Evolutionary conservation across 2,113 vertebrate genomes (phyloP), one percentile per base, ranked within the genome.

Genomic region (Sterrhoptilus dennistouni): DNA sequence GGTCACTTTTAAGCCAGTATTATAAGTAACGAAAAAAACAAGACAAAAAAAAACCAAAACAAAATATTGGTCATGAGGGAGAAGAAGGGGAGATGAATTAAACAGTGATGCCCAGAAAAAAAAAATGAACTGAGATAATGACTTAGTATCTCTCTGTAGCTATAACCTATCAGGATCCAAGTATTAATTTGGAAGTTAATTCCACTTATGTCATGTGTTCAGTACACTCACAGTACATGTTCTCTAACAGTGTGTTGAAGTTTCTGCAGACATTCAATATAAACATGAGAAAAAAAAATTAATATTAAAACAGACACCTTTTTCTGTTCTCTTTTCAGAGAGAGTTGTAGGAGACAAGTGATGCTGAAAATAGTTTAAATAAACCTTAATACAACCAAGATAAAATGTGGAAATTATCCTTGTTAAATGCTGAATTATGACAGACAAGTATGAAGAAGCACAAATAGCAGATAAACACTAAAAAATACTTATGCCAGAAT

Each of bases 1-100:
- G 68, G 27, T 29, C 1, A 72, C 53, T 69, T 86, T 35, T 18
- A 63, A 54, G 5, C 2, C 27, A 42, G 11, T 31, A 45, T 54
- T 45, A 16, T 11, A 65, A 61, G n/a, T n/a, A n/a, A n/a, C n/a
- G n/a, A n/a, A n/a, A n/a, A n/a, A n/a, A n/a, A n/a, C n/a, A n/a
- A n/a, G n/a, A n/a, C n/a, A n/a, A n/a, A n/a, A 40, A 42, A 12
- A 28, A 64, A 65, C 13, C 11, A 9, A 69, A 24, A 21, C 31
- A 61, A 49, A 54, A 25, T 8, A 11, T 12, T n/a, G 7, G 3
- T 1, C 1, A 1, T 33, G 9, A 63, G 4, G 15, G 11, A 53
- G 28, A 68, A 72, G 33, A 66, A 53, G 28, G 3, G 8, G 5
- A 50, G 14, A 14, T n/a, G 15, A 87, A 54, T 50, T 54, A 36